phyloP scores from a whole-genome alignment of 2,888 invertebrate genomes.

The Caenorhabditis sulstoni region DNA sequence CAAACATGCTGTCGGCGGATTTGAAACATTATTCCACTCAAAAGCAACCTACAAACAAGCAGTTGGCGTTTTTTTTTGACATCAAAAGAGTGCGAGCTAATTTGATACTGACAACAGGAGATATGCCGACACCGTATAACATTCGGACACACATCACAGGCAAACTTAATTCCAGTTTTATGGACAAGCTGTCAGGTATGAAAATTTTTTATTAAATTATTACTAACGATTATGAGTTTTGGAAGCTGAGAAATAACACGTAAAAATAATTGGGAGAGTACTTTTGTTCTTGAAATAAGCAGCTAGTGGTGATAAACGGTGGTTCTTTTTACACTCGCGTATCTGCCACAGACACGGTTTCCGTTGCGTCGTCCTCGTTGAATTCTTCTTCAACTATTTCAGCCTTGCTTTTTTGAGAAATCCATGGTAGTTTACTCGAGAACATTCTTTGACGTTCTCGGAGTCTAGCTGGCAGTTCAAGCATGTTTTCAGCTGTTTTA shows the following conservation, averaged over 20 bases:
- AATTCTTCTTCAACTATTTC: slow-evolving; percentile 52
- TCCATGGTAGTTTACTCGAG: slow-evolving; percentile 61
- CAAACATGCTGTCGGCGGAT: slow-evolving; percentile 71
- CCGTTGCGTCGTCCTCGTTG: slow-evolving; percentile 65
- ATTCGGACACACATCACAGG: slow-evolving; percentile 30
- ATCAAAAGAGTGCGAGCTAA: slow-evolving; percentile 64
- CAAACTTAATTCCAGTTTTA: slow-evolving; percentile 37
- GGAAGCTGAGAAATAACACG: too few relatives aligned
- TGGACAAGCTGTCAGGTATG: slow-evolving; percentile 49
- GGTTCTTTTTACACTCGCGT: background rate
- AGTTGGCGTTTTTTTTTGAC: slow-evolving; percentile 46
- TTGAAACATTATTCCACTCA: slow-evolving; percentile 65
- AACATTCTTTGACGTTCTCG: slow-evolving; percentile 59
- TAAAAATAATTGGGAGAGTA: too few relatives aligned
- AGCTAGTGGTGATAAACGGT: background rate
- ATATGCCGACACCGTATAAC: slow-evolving; percentile 75
- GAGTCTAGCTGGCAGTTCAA: slow-evolving; percentile 62
- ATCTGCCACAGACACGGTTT: slow-evolving; percentile 56
- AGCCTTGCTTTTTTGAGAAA: slow-evolving; percentile 44
- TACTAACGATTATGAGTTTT: slow-evolving; percentile 2
- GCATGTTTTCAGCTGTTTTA: slow-evolving; percentile 17
- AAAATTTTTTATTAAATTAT: slow-evolving; percentile 6
- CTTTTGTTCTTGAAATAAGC: too few relatives aligned
- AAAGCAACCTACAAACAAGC: slow-evolving; percentile 16
- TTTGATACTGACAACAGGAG: slow-evolving; percentile 72